Conservation (phyloP, 2,113 vertebrate species). For the Pteruthius melanotis region DNA sequence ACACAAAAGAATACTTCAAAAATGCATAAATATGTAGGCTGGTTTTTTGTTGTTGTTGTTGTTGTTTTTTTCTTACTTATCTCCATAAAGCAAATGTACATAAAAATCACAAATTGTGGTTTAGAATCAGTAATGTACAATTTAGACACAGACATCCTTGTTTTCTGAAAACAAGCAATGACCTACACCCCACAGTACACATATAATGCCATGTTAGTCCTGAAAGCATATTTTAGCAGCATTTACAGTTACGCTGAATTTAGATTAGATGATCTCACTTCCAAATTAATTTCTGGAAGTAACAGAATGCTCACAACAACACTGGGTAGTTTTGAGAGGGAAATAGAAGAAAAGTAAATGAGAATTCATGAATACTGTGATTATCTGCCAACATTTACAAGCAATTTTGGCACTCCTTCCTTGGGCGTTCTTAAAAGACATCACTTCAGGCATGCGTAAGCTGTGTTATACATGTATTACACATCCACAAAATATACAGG, state of each 20-base stretch:
- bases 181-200: background rate
- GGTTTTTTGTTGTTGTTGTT: background rate
- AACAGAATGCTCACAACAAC: conserved; percentile 19
- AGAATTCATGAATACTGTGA: background rate
- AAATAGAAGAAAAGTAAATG: background rate
- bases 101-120: conserved; percentile 13
- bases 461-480: background rate
- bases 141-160: conserved; percentile 39
- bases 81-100: background rate
- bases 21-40: background rate
- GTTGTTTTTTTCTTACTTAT: conserved; percentile 2
- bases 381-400: background rate
- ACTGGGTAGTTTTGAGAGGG: background rate
- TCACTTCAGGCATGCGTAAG: background rate
- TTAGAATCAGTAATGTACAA: conserved; percentile 21
- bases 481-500: background rate
- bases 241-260: conserved; percentile 41
- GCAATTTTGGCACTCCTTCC: background rate
- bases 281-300: conserved; percentile 14
- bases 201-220: background rate
- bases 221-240: conserved; percentile 42
- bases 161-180: conserved; percentile 47
- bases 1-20: background rate
- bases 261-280: conserved; percentile 25
- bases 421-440: background rate